Evolutionary conservation across 1,140 invertebrate genomes (phyloP).

Genomic region (Zaprionus ornatus): DNA sequence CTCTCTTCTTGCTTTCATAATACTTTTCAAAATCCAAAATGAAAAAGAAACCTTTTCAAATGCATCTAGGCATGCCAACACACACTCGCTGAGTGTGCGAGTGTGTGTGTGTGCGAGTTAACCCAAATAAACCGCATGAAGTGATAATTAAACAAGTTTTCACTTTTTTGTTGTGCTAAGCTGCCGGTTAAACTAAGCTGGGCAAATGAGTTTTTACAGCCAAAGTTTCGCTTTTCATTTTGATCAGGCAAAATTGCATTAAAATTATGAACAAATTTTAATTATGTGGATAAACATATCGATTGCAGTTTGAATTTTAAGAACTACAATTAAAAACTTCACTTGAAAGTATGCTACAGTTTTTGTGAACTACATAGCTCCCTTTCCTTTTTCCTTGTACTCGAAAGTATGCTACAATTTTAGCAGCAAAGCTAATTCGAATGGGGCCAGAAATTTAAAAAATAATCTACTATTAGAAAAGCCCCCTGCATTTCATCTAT

Average conservation of each 20-base stretch:
- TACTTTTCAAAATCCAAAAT: conserved; percentile 42
- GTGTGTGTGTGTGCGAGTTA: conserved; percentile 33
- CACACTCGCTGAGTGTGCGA: background rate
- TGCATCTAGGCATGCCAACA: conserved; percentile 44
- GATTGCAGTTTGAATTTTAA: background rate
- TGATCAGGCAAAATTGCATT: conserved; percentile 18
- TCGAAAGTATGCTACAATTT: background rate
- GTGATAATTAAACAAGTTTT: conserved; percentile 68
- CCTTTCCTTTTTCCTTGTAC: background rate
- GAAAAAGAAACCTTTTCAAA: conserved; percentile 65
- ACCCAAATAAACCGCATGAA: conserved; percentile 62
- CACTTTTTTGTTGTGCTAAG: background rate
- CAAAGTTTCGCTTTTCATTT: background rate
- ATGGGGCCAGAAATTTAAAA: background rate
- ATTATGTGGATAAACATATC: background rate
- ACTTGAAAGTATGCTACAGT: background rate
- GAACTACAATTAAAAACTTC: background rate
- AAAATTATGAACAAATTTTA: background rate
- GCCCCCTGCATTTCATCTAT: background rate
- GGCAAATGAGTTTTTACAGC: conserved; percentile 26
- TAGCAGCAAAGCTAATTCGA: background rate
- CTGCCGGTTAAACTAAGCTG: background rate
- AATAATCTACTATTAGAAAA: background rate
- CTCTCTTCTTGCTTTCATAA: conserved; percentile 23
- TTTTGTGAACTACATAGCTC: background rate